These are phyloP conservation scores for Calliphora vomitoria DNA, from an alignment of 2,888 invertebrate species.

Conservation along the genomic window DNA sequence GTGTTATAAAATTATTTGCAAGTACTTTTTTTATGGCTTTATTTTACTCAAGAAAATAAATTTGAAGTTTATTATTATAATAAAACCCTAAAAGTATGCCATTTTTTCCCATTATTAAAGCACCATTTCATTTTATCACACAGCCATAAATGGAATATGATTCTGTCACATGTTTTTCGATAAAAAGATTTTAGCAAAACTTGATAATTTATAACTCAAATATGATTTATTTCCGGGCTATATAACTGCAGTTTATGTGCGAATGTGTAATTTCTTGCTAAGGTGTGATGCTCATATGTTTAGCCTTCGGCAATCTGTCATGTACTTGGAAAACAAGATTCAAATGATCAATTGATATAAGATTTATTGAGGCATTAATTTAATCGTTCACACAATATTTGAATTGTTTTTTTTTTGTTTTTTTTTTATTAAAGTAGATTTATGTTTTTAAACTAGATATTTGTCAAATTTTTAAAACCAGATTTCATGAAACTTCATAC, in stretches of 20 bases:
- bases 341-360: conserved; percentile 23
- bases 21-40: conserved; percentile 4
- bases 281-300: conserved; percentile 11
- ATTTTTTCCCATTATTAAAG: neutral
- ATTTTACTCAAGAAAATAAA: conserved; percentile 12
- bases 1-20: neutral
- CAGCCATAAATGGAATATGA: conserved; percentile 18
- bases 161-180: conserved; percentile 21
- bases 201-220: conserved; percentile 11
- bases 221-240: conserved; percentile 13
- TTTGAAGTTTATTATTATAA: conserved; percentile 15
- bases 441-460: neutral
- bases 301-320: conserved; percentile 12
- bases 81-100: conserved; percentile 23
- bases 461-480: neutral
- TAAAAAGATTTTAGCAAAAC: conserved; percentile 23
- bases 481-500: neutral
- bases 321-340: neutral
- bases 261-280: neutral
- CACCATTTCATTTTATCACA: conserved; percentile 26
- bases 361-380: conserved; percentile 15
- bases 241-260: neutral
- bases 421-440: neutral
- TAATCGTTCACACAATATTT: neutral
- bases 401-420: neutral